Conservation (phyloP, 1,140 invertebrate genomes). For the Danaus melanippus region DNA sequence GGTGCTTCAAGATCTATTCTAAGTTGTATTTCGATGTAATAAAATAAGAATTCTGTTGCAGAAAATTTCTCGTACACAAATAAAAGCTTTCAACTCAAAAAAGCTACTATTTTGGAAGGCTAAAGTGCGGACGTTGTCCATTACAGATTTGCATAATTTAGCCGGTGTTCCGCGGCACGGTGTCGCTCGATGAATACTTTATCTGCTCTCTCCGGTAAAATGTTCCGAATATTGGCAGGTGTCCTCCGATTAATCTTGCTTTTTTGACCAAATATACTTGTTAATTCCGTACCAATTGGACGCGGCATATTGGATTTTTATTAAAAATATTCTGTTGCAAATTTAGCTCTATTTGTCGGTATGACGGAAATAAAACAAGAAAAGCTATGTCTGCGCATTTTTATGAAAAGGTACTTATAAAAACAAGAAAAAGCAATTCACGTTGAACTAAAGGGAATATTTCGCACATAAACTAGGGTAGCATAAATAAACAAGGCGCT, state of each 20-base stretch:
- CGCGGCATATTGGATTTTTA: constrained; percentile 14
- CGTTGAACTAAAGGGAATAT: constrained; percentile 18
- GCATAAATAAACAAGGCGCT: constrained; percentile 62
- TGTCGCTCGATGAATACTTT: constrained; percentile 56
- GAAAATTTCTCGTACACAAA: constrained; percentile 3
- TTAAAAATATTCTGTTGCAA: constrained; percentile 3
- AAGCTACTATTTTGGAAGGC: constrained; percentile 16
- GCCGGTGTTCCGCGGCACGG: constrained; percentile 37
- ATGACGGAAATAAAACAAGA: background rate
- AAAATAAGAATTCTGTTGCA: background rate
- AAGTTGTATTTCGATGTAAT: constrained; percentile 5
- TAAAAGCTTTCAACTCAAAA: constrained; percentile 13
- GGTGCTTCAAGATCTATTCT: too few species aligned
- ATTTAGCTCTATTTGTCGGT: background rate
- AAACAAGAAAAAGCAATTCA: constrained; percentile 21
- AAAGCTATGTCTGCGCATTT: constrained; percentile 1
- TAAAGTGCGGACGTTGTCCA: constrained; percentile 48
- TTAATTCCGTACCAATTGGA: constrained; percentile 21
- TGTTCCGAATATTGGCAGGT: constrained; percentile 48
- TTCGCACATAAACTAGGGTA: constrained; percentile 58
- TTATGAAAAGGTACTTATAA: constrained; percentile 14
- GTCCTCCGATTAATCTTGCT: constrained; percentile 45
- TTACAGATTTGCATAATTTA: constrained; percentile 68
- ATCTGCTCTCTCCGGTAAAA: constrained; percentile 42
- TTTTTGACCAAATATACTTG: constrained; percentile 21